Base-by-base conservation (phyloP, 1,140 invertebrate genomes). In the Danaus plexippus region DNA sequence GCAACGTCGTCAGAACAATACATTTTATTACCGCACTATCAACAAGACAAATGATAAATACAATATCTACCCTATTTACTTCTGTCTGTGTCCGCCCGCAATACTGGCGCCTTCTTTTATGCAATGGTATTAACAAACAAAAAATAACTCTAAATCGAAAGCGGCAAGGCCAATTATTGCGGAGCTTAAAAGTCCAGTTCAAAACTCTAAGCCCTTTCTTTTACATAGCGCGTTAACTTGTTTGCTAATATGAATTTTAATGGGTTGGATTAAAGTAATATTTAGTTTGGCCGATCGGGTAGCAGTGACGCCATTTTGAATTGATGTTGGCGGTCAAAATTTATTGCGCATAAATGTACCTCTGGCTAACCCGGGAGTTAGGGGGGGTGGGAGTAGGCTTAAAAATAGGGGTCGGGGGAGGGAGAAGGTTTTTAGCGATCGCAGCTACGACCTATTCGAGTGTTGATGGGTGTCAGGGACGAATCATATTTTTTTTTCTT, bases 311-410 rank as follows among this genome's bases (percentile, higher is more conserved):
- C 70, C 78, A 75, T 83, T 86, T 79, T 76, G 72, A 67, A 72
- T 71, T 68, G 70, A 66, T 67, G 69, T 66, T 67, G 76, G 78
- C 76, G 80, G 81, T 83, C 81, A 84, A 87, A 87, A 87, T 87
- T 87, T 86, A 86, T 86, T 85, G 83, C 75, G 81, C 83, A 85
- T 86, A 86, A 86, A 85, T 86, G 83, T 85, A 83, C 76, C 81
- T 80, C 81, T 73, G 77, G 83, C 81, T 86, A 86, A 86, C 83
- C 80, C 80, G 80, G 81, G 80, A 73, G 80, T 83, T 84, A 82
- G 71, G 71, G 78, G 75, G 75, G 75, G 77, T 70, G 77, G 77
- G 74, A 71, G 81, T 82, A 84, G 81, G 80, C 80, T 85, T 84
- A 85, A 85, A 87, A 87, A 85, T 84, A 69, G 75, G 74, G 73